Conservation (phyloP, 64 coral and sea anemone genomes). For the Pachyseris speciosa region DNA sequence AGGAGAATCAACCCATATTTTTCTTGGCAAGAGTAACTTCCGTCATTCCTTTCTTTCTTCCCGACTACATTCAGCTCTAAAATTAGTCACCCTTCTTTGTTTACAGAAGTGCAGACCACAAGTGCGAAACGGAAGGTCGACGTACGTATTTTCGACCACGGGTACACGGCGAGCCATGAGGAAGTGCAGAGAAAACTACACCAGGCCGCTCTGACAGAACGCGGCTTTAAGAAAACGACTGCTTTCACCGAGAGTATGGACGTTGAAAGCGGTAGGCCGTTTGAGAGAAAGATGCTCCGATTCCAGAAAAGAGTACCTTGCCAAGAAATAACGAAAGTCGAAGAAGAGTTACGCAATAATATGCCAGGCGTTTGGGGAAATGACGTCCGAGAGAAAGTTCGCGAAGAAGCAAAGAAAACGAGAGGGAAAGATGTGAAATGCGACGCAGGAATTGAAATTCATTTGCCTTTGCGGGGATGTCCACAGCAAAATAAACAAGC, state of each 20-base stretch:
- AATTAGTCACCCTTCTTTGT: background rate
- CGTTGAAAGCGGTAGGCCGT: background rate
- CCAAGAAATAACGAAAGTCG: background rate
- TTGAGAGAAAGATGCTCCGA: background rate
- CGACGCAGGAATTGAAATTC: slow-evolving; percentile 65
- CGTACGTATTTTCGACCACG: slow-evolving; percentile 13
- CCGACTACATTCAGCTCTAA: too few species aligned
- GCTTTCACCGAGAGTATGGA: background rate
- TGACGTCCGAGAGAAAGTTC: background rate
- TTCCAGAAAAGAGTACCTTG: slow-evolving; percentile 41
- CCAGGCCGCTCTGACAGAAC: background rate
- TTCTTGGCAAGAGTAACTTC: too few species aligned
- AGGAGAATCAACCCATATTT: too few species aligned
- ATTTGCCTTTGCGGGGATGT: slow-evolving; percentile 34
- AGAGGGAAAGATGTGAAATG: slow-evolving; percentile 25
- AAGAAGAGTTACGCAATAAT: slow-evolving; percentile 23
- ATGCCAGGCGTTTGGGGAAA: slow-evolving; percentile 40
- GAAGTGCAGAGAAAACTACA: background rate
- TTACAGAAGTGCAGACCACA: background rate
- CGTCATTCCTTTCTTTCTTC: too few species aligned
- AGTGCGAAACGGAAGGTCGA: slow-evolving; percentile 5
- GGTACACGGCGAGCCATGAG: background rate
- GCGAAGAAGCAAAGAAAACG: background rate
- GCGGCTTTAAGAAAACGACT: background rate
- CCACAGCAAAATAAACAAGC: background rate